phyloP scores from a whole-genome alignment of 2,113 vertebrate genomes.

The Gnathonemus echidnorhynchus region DNA sequence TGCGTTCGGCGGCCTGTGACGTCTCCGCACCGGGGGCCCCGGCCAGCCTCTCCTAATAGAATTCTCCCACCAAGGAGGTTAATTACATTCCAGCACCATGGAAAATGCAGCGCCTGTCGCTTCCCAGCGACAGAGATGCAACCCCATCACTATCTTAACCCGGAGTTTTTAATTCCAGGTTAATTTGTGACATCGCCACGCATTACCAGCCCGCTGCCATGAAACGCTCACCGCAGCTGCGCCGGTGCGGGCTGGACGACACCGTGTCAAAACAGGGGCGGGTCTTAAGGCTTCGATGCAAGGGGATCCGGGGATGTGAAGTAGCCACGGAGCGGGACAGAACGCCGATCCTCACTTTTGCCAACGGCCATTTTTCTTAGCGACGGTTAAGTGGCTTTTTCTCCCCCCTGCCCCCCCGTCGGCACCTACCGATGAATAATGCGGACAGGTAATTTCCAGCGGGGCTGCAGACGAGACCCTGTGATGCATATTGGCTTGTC shows the following conservation, averaged over 20 bases:
- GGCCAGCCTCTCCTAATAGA: constrained; percentile 89
- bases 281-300: background rate
- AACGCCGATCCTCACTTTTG: background rate
- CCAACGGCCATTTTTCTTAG: background rate
- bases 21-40: constrained; percentile 84
- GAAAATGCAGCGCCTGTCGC: constrained; percentile 76
- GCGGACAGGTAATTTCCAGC: constrained; percentile 5
- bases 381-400: background rate
- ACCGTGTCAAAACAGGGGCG: background rate
- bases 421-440: constrained; percentile 5
- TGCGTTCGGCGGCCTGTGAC: constrained; percentile 90
- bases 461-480: background rate
- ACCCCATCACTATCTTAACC: constrained; percentile 61
- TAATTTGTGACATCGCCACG: constrained; percentile 63
- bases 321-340: background rate
- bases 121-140: constrained; percentile 58
- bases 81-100: constrained; percentile 81
- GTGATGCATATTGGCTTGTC: constrained; percentile 7
- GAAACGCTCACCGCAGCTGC: constrained; percentile 27
- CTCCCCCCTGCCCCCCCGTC: too few species aligned
- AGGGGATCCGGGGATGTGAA: background rate
- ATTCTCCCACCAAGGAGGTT: constrained; percentile 87
- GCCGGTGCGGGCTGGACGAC: background rate
- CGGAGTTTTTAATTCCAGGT: constrained; percentile 69
- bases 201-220: constrained; percentile 39